These are phyloP conservation scores for Coelopa frigida DNA, from an alignment of 1,140 invertebrate species.

Conservation along the genomic window DNA sequence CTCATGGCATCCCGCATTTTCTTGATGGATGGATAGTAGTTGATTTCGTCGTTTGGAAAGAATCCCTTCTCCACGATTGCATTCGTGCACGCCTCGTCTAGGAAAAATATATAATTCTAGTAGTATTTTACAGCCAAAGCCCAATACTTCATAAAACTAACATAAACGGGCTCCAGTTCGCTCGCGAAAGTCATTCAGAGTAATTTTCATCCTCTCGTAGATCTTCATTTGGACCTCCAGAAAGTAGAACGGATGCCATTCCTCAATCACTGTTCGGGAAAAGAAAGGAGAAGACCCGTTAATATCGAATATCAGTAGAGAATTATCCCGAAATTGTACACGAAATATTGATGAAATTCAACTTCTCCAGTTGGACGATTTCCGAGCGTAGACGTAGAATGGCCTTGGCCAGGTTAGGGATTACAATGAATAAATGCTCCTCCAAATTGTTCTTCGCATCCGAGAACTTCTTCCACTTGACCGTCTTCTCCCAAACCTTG, in stretches of 20 bases:
- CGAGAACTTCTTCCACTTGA: slow-evolving; percentile 59
- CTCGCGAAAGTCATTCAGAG: slow-evolving; percentile 28
- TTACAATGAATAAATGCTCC: slow-evolving; percentile 64
- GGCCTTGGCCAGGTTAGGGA: slow-evolving; percentile 61
- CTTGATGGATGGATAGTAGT: slow-evolving; percentile 47
- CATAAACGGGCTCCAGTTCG: slow-evolving; percentile 24
- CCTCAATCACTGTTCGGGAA: slow-evolving; percentile 44
- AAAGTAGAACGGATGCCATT: slow-evolving; percentile 58
- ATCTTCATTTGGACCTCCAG: slow-evolving; percentile 56
- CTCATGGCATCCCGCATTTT: slow-evolving; percentile 60
- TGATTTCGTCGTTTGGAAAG: slow-evolving; percentile 58
- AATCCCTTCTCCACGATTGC: slow-evolving; percentile 67
- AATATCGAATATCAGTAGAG: background rate
- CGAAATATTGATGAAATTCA: slow-evolving; percentile 53
- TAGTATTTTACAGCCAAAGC: slow-evolving; percentile 2
- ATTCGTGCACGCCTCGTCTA: slow-evolving; percentile 61
- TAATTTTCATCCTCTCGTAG: slow-evolving; percentile 28
- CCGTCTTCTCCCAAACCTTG: slow-evolving; percentile 70
- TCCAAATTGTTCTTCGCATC: slow-evolving; percentile 52
- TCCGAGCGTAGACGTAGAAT: slow-evolving; percentile 62
- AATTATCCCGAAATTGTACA: background rate
- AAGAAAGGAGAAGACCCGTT: background rate
- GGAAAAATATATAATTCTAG: slow-evolving; percentile 13
- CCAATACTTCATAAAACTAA: slow-evolving; percentile 14
- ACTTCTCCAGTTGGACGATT: slow-evolving; percentile 57